phyloP scores from a whole-genome alignment of 2,797 vertebrate genomes.

The Sebastes itinus region DNA sequence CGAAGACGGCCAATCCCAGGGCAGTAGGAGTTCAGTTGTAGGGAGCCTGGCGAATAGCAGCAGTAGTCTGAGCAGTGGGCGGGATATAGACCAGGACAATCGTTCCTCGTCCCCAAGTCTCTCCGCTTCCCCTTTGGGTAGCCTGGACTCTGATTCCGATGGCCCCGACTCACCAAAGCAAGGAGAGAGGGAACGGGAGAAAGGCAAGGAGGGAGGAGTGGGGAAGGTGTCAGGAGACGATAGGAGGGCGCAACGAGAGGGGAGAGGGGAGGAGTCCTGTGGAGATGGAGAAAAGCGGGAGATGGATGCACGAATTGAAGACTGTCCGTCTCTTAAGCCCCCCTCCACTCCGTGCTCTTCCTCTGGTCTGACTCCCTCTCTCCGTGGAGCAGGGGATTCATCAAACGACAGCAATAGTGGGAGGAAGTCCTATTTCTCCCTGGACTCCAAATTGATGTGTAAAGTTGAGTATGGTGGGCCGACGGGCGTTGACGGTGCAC shows the following conservation, averaged over 20 bases:
- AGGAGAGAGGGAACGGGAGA: constrained; percentile 77
- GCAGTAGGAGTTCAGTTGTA: constrained; percentile 88
- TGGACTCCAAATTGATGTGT: constrained; percentile 83
- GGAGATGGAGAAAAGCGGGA: constrained; percentile 81
- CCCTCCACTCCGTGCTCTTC: constrained; percentile 76
- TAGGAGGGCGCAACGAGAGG: constrained; percentile 70
- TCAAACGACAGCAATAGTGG: constrained; percentile 74
- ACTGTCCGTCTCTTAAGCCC: constrained; percentile 78
- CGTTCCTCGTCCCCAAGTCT: constrained; percentile 97
- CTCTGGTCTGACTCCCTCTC: constrained; percentile 72
- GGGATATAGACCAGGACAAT: constrained; percentile 99
- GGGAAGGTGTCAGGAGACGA: constrained; percentile 79
- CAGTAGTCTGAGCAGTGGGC: constrained; percentile 94
- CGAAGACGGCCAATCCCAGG: constrained; percentile 86
- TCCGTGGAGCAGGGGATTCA: constrained; percentile 76
- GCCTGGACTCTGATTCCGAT: constrained; percentile 96
- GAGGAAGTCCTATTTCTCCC: constrained; percentile 83
- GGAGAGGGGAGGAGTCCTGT: constrained; percentile 74
- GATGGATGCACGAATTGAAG: constrained; percentile 74
- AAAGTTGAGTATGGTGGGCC: constrained; percentile 81
- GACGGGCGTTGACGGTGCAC: constrained; percentile 62
- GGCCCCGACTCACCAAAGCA: constrained; percentile 86
- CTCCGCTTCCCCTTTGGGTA: constrained; percentile 94
- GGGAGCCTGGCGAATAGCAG: constrained; percentile 95
- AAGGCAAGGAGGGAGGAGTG: constrained; percentile 76